These are phyloP conservation scores for Lingula anatina DNA, from an alignment of 2,888 invertebrate genomes.

Conservation along the genomic window DNA sequence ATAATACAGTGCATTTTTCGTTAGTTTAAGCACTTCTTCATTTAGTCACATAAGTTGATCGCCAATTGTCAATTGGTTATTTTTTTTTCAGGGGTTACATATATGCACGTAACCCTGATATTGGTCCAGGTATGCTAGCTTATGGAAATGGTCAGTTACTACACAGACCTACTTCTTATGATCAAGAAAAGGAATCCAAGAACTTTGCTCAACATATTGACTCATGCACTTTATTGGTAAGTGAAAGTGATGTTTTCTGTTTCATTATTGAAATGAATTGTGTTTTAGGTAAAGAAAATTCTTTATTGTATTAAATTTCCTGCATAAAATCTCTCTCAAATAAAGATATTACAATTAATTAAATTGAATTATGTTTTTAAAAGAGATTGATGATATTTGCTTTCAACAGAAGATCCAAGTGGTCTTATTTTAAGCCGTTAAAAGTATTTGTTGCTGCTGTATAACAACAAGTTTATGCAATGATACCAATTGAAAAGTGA, in stretches of 20 bases:
- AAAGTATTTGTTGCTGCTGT: too few relatives aligned
- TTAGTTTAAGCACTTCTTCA: background rate
- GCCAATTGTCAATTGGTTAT: background rate
- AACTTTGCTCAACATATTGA: slow-evolving; percentile 36
- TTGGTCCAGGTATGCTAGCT: slow-evolving; percentile 40
- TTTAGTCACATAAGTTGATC: background rate
- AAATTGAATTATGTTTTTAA: background rate
- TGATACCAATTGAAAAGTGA: too few relatives aligned
- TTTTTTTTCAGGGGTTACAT: slow-evolving; percentile 40
- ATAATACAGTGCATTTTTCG: background rate
- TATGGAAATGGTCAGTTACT: slow-evolving; percentile 30
- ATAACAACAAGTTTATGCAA: too few relatives aligned
- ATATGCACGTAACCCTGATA: slow-evolving; percentile 38
- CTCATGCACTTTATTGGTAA: slow-evolving; percentile 36
- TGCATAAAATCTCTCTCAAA: background rate
- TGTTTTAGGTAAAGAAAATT: background rate
- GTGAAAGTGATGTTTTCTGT: background rate
- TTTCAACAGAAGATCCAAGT: too few relatives aligned
- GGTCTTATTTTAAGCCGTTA: too few relatives aligned
- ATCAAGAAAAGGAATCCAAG: slow-evolving; percentile 25
- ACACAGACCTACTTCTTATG: slow-evolving; percentile 36
- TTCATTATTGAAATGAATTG: background rate
- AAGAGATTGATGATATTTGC: too few relatives aligned
- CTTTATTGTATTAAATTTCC: background rate
- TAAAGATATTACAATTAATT: background rate